phyloP scores from a whole-genome alignment of 1,140 invertebrate genomes.

The Pogonomyrmex californicus region DNA sequence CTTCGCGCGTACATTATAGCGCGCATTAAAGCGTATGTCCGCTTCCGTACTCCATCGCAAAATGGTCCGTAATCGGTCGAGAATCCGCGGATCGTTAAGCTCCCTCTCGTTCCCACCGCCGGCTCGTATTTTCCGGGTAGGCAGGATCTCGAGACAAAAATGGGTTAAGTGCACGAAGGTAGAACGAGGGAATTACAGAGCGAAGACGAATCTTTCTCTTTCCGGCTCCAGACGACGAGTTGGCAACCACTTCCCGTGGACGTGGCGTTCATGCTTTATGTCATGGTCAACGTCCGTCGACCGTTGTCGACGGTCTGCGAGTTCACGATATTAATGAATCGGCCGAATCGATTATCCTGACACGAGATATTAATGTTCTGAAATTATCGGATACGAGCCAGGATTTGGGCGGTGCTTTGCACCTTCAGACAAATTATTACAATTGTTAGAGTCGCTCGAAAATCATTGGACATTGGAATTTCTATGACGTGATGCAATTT shows the following conservation, averaged over 20 bases:
- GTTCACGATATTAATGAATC: constrained; percentile 56
- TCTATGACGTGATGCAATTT: background rate
- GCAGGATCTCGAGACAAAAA: constrained; percentile 62
- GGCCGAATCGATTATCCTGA: constrained; percentile 13
- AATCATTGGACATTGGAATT: background rate
- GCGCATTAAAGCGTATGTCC: constrained; percentile 21
- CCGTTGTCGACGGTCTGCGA: background rate
- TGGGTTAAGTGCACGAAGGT: constrained; percentile 66
- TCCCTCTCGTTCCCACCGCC: background rate
- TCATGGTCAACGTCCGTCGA: constrained; percentile 44
- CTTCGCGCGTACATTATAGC: constrained; percentile 13
- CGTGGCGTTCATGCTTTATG: constrained; percentile 33
- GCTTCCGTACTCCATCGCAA: constrained; percentile 26
- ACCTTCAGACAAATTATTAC: background rate
- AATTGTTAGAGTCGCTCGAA: background rate
- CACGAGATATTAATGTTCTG: background rate
- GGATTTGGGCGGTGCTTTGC: background rate
- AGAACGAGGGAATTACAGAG: constrained; percentile 62
- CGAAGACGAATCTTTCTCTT: constrained; percentile 43
- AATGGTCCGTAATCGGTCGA: constrained; percentile 48
- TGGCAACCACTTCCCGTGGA: constrained; percentile 19
- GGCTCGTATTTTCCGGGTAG: constrained; percentile 50
- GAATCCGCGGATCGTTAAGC: constrained; percentile 58
- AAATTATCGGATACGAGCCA: background rate
- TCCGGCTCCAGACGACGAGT: background rate